Evolutionary conservation across 2,113 vertebrate genomes (phyloP).

Genomic region (Chroicocephalus ridibundus): DNA sequence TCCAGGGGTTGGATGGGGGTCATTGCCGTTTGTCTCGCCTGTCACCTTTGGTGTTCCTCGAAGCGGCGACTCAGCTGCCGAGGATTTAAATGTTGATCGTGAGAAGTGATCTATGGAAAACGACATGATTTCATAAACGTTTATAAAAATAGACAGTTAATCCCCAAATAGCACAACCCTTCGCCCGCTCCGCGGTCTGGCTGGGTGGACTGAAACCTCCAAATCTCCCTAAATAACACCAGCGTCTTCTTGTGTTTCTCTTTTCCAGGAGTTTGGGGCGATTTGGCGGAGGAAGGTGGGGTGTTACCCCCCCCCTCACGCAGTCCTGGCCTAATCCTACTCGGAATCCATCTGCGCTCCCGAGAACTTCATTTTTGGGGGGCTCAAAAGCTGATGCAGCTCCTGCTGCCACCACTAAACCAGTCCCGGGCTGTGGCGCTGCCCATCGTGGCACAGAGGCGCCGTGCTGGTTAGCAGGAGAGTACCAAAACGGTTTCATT

Average conservation of each 20-base stretch:
- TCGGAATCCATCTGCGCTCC: background rate
- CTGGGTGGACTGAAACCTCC: too few species aligned
- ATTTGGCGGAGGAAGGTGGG: background rate
- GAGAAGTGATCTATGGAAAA: fast-evolving
- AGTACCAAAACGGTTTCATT: fast-evolving
- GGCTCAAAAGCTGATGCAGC: background rate
- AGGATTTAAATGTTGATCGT: background rate
- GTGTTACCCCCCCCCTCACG: too few species aligned
- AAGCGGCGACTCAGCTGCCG: fast-evolving
- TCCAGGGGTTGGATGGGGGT: background rate
- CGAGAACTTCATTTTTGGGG: background rate
- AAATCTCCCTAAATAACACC: background rate
- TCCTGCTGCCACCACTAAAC: too few species aligned
- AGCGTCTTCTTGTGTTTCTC: background rate
- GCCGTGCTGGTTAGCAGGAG: background rate
- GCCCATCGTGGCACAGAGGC: fast-evolving
- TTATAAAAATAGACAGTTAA: fast-evolving
- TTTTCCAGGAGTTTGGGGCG: conserved; percentile 19
- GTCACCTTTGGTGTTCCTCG: background rate
- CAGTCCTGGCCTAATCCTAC: background rate
- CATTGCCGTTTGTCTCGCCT: fast-evolving
- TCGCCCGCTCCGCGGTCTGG: fast-evolving
- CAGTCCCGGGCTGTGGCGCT: background rate
- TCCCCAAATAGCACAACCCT: too few species aligned
- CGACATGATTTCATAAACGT: fast-evolving